Evolutionary conservation across 2,113 vertebrate genomes (phyloP).

Genomic region (Clarias magur): DNA sequence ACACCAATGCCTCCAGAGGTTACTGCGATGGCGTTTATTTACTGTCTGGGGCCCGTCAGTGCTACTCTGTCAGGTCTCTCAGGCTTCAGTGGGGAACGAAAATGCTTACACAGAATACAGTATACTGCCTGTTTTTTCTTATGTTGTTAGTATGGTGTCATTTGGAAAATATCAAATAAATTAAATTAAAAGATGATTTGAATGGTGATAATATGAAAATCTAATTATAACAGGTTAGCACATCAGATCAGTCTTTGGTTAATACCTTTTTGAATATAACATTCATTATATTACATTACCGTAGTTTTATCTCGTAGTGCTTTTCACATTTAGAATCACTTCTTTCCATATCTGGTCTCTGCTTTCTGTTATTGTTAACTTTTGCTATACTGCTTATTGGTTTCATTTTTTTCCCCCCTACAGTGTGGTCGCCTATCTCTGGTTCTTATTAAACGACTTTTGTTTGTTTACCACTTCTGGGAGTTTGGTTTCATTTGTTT

Average conservation of each 20-base stretch:
- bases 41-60: conserved; percentile 31
- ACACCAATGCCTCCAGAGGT: conserved; percentile 34
- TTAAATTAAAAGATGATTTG: background rate
- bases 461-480: background rate
- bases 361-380: background rate
- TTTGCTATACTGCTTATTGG: background rate
- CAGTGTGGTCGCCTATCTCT: background rate
- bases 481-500: background rate
- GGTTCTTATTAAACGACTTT: background rate
- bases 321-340: background rate
- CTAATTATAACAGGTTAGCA: background rate
- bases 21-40: conserved; percentile 43
- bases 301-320: background rate
- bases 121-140: conserved; percentile 3
- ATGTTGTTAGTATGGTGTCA: background rate
- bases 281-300: background rate
- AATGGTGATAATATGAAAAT: background rate
- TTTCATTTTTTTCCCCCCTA: background rate
- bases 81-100: conserved; percentile 9
- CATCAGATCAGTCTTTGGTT: background rate
- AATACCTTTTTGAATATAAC: background rate
- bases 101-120: background rate
- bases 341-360: background rate
- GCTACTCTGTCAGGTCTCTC: conserved; percentile 17
- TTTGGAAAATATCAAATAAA: background rate